These are phyloP conservation scores for Diceros bicornis DNA, from an alignment of 2,797 vertebrate genomes.

Conservation along the genomic window DNA sequence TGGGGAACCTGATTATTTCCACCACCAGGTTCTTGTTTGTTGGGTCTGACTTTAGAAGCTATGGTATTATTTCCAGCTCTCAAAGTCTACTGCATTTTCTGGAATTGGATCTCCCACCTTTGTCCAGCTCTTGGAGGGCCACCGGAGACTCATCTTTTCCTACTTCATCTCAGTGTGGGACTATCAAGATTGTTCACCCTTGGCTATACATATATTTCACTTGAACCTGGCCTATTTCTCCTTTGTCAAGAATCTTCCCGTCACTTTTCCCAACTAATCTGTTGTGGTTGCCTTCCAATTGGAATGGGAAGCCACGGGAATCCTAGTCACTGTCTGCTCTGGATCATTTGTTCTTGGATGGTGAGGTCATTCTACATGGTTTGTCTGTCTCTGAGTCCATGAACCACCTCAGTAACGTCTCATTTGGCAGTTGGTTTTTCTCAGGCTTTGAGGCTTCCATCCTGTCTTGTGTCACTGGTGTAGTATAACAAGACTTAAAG, in stretches of 20 bases:
- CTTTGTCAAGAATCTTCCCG: not conserved
- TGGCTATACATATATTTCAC: not conserved
- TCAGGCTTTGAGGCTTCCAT: not conserved
- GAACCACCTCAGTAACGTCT: not conserved
- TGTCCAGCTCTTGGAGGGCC: not conserved
- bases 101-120: not conserved
- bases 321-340: not conserved
- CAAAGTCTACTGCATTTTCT: not conserved
- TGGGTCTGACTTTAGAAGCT: not conserved
- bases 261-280: not conserved
- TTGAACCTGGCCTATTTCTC: not conserved
- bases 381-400: not conserved
- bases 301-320: not conserved
- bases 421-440: not conserved
- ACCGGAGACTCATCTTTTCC: not conserved
- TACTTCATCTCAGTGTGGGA: not conserved
- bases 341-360: not conserved
- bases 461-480: not conserved
- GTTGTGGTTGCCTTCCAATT: not conserved
- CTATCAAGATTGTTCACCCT: not conserved
- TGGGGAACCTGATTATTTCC: not conserved
- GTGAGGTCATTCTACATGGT: not conserved
- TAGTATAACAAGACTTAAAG: not conserved
- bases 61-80: not conserved
- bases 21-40: not conserved